phyloP scores from a whole-genome alignment of 2,113 vertebrate genomes.

The Cranoglanis bouderius region DNA sequence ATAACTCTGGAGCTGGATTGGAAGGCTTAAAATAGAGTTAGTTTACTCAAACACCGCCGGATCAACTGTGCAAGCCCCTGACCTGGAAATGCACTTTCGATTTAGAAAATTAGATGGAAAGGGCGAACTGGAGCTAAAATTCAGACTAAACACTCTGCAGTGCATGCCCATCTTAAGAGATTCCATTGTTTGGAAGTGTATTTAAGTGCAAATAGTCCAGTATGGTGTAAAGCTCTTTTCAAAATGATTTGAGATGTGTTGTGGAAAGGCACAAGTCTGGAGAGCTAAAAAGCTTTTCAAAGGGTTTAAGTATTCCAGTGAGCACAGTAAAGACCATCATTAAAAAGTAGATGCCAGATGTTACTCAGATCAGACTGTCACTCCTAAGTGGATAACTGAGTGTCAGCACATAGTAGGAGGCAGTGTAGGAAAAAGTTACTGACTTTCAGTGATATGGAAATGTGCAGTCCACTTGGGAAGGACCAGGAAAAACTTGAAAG shows the following conservation, averaged over 20 bases:
- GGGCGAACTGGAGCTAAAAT: background rate
- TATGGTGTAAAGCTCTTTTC: background rate
- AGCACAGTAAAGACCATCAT: slow-evolving; percentile 1
- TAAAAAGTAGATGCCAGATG: slow-evolving; percentile 14
- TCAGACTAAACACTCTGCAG: background rate
- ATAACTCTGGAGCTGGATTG: background rate
- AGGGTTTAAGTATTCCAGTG: slow-evolving; percentile 11
- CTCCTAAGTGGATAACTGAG: slow-evolving; percentile 16
- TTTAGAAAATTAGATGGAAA: background rate
- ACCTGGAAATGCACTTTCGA: slow-evolving; percentile 1
- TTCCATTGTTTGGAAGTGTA: background rate
- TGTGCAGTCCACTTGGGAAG: background rate
- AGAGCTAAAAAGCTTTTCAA: slow-evolving; percentile 5
- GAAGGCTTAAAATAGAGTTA: background rate
- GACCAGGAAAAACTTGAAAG: slow-evolving; percentile 25
- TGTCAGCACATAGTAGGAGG: slow-evolving; percentile 14
- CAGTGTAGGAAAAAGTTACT: background rate
- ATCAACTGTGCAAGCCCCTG: background rate
- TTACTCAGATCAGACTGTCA: background rate
- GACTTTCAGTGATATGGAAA: slow-evolving; percentile 21
- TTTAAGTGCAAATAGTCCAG: background rate
- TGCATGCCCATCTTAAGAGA: background rate
- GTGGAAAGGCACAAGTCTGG: background rate
- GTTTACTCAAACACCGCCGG: background rate
- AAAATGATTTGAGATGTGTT: background rate